Base-by-base conservation (phyloP, 2,888 invertebrate genomes). In the Pocota personata region DNA sequence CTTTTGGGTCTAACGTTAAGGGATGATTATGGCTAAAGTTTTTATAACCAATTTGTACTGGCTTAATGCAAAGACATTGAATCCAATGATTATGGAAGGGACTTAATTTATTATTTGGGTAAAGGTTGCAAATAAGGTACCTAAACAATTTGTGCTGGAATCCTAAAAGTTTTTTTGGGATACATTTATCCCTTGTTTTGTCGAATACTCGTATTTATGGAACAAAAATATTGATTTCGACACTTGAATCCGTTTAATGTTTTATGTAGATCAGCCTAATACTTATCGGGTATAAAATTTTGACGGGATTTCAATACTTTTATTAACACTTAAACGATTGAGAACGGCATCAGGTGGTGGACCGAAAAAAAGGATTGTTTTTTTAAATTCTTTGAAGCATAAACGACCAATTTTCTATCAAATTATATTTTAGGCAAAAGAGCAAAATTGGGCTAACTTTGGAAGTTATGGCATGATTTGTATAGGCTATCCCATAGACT, bases 121-220 rank as follows among this genome's bases (percentile, higher is more conserved):
- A 16, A 16, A 16, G 19, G 27, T 67, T 37, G 10, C 14, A 32
- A 52, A 67, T 40, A 16, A 40, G 8, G 19, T 14, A 16, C n/a
- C n/a, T n/a, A 5, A 30, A 32, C 24, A 16, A 16, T 7, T 55
- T 3, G 16, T 35, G 14, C 16, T n/a, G 52, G 27, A 16, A 52
- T 50, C 48, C 48, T 14, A 40, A 67, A 67, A 52, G 67, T 52
- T 52, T 67, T n/a, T 1, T 8, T 27, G 52, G 32, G 16, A 40
- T 16, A 67, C 10, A 27, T 67, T n/a, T 40, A 37, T 21, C 67
- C 67, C 16, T 40, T 40, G 16, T 52, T 27, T 24, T 12, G 40
- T 67, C 12, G 12, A 52, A 52, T 55, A 67, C 55, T 67, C 55
- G 40, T 67, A n/a, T n/a, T n/a, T n/a, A n/a, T n/a, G n/a, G 67